Evolutionary conservation across 2,888 invertebrate genomes (phyloP).

Genomic region (Copidosoma aretas): DNA sequence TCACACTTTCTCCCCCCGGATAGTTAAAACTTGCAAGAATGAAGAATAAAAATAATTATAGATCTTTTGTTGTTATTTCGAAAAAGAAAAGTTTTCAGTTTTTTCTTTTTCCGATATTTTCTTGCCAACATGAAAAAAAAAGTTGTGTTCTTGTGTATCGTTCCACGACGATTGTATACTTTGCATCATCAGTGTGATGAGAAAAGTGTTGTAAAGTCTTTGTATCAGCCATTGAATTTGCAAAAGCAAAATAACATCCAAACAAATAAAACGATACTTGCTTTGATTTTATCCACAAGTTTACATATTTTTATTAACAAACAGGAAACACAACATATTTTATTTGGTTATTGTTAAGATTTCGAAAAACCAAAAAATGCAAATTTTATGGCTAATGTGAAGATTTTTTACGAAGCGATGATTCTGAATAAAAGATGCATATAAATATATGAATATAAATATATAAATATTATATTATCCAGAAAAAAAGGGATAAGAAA

Average conservation of each 20-base stretch:
- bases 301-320: too few relatives aligned
- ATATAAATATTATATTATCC: conserved; percentile 39
- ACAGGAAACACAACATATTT: too few relatives aligned
- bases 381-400: conserved; percentile 26
- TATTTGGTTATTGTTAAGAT: too few relatives aligned
- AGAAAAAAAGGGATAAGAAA: conserved; percentile 36
- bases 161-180: conserved; percentile 27
- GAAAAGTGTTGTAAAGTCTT: conserved; percentile 36
- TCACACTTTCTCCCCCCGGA: background rate
- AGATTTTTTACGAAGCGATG: conserved; percentile 28
- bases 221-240: conserved; percentile 20
- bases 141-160: conserved; percentile 27
- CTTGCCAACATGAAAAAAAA: conserved; percentile 12
- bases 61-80: conserved; percentile 18
- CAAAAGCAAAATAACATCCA: background rate
- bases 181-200: conserved; percentile 25
- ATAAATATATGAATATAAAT: conserved; percentile 37
- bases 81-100: conserved; percentile 31
- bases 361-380: background rate
- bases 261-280: background rate
- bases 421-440: conserved; percentile 36
- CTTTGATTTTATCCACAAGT: too few relatives aligned
- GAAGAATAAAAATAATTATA: conserved; percentile 12
- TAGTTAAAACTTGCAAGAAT: conserved; percentile 12
- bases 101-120: background rate